Evolutionary conservation across 2,888 invertebrate genomes (phyloP).

Genomic region (Epinotia demarniana): DNA sequence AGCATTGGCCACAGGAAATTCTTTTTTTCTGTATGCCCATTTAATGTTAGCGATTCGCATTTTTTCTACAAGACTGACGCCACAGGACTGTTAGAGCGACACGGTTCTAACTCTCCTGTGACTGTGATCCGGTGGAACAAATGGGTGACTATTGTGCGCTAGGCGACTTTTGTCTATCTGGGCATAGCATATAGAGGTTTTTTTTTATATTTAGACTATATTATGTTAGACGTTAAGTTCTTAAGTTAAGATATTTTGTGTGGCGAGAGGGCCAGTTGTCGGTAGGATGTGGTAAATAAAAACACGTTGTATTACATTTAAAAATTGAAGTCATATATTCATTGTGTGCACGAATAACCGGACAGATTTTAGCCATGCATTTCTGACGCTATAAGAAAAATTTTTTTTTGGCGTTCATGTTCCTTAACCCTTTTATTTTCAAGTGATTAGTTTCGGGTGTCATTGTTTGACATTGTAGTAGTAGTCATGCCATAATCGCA

Average conservation of each 20-base stretch:
- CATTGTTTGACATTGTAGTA: too few species aligned
- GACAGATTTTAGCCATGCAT: too few species aligned
- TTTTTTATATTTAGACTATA: slow-evolving; percentile 23
- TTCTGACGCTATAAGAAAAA: too few species aligned
- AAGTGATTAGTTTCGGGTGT: too few species aligned
- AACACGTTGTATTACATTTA: neutral
- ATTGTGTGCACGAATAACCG: too few species aligned
- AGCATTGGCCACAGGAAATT: neutral
- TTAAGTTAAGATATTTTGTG: slow-evolving; percentile 44
- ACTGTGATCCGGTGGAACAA: neutral
- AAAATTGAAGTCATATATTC: neutral
- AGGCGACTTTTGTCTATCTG: slow-evolving; percentile 58
- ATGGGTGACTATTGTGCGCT: slow-evolving; percentile 10
- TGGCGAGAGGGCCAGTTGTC: slow-evolving; percentile 40
- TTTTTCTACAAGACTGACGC: neutral
- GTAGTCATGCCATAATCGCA: too few species aligned
- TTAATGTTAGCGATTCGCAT: slow-evolving; percentile 1
- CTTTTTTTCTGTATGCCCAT: neutral
- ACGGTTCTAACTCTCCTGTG: neutral
- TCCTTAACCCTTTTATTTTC: too few species aligned
- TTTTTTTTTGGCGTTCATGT: too few species aligned
- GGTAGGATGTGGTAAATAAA: slow-evolving; percentile 13
- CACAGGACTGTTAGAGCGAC: neutral
- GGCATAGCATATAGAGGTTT: slow-evolving; percentile 63
- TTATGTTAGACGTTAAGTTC: slow-evolving; percentile 38